Base-by-base conservation (phyloP, 2,888 invertebrate genomes). In the Eretmocerus hayati region DNA sequence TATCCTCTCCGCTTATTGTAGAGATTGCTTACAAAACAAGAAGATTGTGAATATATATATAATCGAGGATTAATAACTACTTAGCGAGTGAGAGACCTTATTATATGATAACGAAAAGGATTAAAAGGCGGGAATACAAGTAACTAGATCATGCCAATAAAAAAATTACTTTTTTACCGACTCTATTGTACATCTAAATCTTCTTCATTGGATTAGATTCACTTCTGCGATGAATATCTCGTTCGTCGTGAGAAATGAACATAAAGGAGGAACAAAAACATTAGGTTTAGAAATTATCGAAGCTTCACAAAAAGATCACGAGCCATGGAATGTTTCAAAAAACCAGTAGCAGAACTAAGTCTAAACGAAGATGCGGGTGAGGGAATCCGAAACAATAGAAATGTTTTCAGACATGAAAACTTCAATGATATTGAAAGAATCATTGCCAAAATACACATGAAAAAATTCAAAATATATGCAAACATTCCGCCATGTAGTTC, bases 141-240 rank as follows among this genome's bases (percentile, higher is more conserved):
- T n/a, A n/a, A n/a, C n/a, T n/a, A 35, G 30, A 49, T 57, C 44
- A 47, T 53, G 54, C 54, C 54, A 53, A 53, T 40, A 45, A 50
- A 50, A n/a, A 48, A 47, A 42, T 56, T 53, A 52, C 46, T 53
- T 55, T 55, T 55, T 53, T 55, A 52, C 48, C 37, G 48, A 53
- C 26, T 42, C n/a, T 46, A 53, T 48, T 46, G 46, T 38, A 52
- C 46, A 52, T 46, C 48, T 48, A 20, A 43, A 54, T 51, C 39
- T 53, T 54, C 33, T 47, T 52, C 46, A 42, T 46, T 38, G 19
- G 33, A 41, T 50, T 41, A 19, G 44, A 50, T 41, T 43, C 35
- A 41, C n/a, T n/a, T n/a, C n/a, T n/a, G n/a, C n/a, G n/a, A n/a
- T n/a, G n/a, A n/a, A n/a, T n/a, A n/a, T n/a, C n/a, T n/a, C n/a